phyloP scores from a whole-genome alignment of 2,888 invertebrate species.

The Melanostoma mellinum region DNA sequence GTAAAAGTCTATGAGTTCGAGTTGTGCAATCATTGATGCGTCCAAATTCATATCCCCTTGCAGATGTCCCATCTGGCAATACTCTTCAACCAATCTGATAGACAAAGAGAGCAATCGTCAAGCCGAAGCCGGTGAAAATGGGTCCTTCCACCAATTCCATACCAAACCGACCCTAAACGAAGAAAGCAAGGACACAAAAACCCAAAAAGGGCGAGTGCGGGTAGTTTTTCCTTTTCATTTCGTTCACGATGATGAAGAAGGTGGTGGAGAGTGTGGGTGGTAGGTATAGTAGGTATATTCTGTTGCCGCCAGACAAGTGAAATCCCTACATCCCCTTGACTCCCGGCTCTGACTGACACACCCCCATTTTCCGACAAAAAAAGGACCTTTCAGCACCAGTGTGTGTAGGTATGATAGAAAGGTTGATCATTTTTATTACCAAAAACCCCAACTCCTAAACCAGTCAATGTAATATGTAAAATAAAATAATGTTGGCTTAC shows the following conservation, averaged over 20 bases:
- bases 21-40: not conserved
- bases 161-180: not conserved
- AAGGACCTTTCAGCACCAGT: not conserved
- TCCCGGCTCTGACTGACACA: not conserved
- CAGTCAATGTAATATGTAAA: constrained; percentile 15
- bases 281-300: constrained; percentile 5
- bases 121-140: constrained; percentile 21
- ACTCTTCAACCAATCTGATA: constrained; percentile 2
- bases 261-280: constrained; percentile 5
- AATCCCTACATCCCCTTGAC: constrained; percentile 21
- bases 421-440: constrained; percentile 12
- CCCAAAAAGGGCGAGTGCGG: constrained; percentile 19
- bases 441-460: not conserved
- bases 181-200: constrained; percentile 13
- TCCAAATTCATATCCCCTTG: not conserved
- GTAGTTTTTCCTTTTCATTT: no score
- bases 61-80: constrained; percentile 17
- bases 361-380: not conserved
- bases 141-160: constrained; percentile 30
- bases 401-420: not conserved
- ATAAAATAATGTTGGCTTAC: constrained; percentile 59
- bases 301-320: constrained; percentile 66
- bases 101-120: constrained; percentile 37
- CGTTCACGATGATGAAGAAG: not conserved
- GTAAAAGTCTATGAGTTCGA: no score